phyloP scores from a whole-genome alignment of 2,797 vertebrate genomes.

The Hybognathus amarus region DNA sequence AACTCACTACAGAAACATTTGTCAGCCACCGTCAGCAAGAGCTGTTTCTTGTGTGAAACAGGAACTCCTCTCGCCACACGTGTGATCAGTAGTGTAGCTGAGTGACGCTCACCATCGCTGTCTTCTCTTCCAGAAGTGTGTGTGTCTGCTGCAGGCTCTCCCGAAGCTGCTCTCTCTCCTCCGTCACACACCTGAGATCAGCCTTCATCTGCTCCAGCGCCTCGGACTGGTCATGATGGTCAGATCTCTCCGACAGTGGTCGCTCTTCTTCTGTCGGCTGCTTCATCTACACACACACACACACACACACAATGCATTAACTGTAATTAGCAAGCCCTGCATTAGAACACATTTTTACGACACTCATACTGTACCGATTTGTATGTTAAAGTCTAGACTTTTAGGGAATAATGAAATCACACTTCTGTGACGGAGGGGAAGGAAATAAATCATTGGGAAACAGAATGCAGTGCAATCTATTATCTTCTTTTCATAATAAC shows the following conservation, averaged over 20 bases:
- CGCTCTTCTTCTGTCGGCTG: conserved; percentile 52
- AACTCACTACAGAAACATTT: too few species aligned
- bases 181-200: conserved; percentile 61
- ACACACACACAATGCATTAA: too few species aligned
- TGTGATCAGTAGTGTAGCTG: background rate
- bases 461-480: background rate
- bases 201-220: conserved; percentile 56
- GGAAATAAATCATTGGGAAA: background rate
- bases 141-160: conserved; percentile 40
- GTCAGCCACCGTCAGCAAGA: too few species aligned
- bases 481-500: too few species aligned
- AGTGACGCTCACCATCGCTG: conserved; percentile 31
- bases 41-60: too few species aligned
- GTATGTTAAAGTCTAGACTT: background rate
- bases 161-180: conserved; percentile 46
- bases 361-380: background rate
- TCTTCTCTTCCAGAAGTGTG: conserved; percentile 46
- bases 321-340: background rate
- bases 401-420: background rate
- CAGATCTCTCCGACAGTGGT: conserved; percentile 39
- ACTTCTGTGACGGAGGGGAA: background rate
- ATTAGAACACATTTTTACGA: background rate
- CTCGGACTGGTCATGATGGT: background rate
- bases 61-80: background rate
- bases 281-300: conserved; percentile 44